Percentiles rank a stretch among this genome's conserved stretches.
Evolutionary conservation across 2,888 invertebrate species (phyloP).

Genomic region (Amblyteles armatorius): DNA sequence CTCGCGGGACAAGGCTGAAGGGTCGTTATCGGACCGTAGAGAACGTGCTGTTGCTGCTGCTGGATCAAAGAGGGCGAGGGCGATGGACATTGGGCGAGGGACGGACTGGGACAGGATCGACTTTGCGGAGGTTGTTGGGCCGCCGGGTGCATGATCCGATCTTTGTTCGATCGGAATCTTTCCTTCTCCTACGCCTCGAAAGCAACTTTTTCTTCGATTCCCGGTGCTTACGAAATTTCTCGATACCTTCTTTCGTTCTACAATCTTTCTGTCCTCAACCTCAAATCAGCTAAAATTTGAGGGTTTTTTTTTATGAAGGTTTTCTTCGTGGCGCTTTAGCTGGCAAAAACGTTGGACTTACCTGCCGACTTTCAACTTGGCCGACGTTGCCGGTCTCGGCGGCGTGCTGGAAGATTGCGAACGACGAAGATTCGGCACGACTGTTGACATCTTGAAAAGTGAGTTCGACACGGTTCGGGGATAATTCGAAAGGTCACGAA

Average conservation of each 20-base stretch:
- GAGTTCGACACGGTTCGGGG: neutral
- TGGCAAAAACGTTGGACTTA: slow-evolving; percentile 17
- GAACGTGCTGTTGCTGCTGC: slow-evolving; percentile 77
- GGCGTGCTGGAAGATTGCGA: slow-evolving; percentile 44
- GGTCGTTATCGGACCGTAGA: slow-evolving; percentile 78
- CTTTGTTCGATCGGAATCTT: slow-evolving; percentile 64
- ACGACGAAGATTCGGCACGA: slow-evolving; percentile 29
- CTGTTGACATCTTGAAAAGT: slow-evolving; percentile 37
- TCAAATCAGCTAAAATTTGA: slow-evolving; percentile 49
- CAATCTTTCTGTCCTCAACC: slow-evolving; percentile 52
- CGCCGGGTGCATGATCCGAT: slow-evolving; percentile 79
- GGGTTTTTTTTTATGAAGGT: neutral
- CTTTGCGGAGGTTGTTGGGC: slow-evolving; percentile 72
- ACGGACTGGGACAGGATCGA: slow-evolving; percentile 74
- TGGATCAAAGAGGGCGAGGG: slow-evolving; percentile 65
- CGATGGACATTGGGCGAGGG: slow-evolving; percentile 64
- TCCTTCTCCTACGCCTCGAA: slow-evolving; percentile 9
- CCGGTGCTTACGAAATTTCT: slow-evolving; percentile 15
- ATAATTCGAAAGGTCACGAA: neutral
- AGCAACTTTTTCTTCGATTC: neutral
- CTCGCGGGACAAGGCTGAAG: slow-evolving; percentile 75
- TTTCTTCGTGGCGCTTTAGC: neutral
- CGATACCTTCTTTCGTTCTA: slow-evolving; percentile 10
- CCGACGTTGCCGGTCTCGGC: slow-evolving; percentile 41
- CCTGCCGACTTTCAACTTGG: slow-evolving; percentile 57